Evolutionary conservation across 2,113 vertebrate species (phyloP), one percentile per base, ranked within the genome.

Genomic region (Psophia crepitans): DNA sequence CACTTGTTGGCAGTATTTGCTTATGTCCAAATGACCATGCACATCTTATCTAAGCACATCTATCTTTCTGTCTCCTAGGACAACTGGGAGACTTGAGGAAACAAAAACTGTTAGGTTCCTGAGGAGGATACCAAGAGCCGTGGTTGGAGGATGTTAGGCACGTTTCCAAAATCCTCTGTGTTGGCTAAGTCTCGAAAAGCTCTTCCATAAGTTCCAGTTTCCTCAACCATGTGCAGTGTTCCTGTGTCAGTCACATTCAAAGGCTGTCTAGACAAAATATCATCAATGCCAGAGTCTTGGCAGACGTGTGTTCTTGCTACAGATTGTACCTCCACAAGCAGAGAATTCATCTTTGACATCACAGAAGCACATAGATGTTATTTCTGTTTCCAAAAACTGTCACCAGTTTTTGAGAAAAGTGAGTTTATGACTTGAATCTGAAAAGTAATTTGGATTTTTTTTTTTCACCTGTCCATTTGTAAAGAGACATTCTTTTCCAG

Each of bases 201-300:
- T 93, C 49, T 85, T 92, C 89, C 11, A 4, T 97, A 91, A 95
- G 78, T 90, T 96, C 82, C 41, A 44, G 20, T 93, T 95, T 93
- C 44, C 51, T 89, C 58, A 89, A 32, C 94, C 80, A 65, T 93
- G 81, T 96, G 87, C 63, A 70, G n/a, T 93, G 53, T 93, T 95
- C 95, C 64, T 56, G 56, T 89, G 95, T 97, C 95, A 96, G 87
- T 95, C 90, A 75, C 79, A 92, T 89, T 91, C 73, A 90, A 79
- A 84, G 85, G 28, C 91, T 93, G 89, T 96, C 92, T 96, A 97
- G 94, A 96, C 92, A 77, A 96, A 97, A 97, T 94, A 96, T 18
- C 66, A 82, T 90, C 78, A 88, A 91, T 95, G 93, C 93, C 94
- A 96, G 46, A 80, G 84, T 90, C 81, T 95, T 95, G 90, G 82